phyloP scores from a whole-genome alignment of 2,797 vertebrate species.

The Ceryle rudis region DNA sequence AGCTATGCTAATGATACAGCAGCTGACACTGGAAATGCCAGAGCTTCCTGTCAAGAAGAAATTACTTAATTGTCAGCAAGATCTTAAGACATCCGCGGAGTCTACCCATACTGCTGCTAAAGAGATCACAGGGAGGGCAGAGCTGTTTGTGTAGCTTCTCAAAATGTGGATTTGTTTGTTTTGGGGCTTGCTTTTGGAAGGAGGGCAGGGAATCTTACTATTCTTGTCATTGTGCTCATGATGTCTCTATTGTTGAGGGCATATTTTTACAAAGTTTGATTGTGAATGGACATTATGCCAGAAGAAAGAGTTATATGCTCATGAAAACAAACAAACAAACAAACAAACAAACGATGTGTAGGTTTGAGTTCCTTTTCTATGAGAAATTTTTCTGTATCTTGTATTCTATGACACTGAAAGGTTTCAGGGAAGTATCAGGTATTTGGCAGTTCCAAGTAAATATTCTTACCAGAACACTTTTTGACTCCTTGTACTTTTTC shows the following conservation, averaged over 20 bases:
- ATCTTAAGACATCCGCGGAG: not conserved
- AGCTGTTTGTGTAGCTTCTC: not conserved
- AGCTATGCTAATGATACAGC: not conserved
- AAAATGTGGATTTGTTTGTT: rapidly evolving
- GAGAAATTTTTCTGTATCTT: not conserved
- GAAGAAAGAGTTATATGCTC: not conserved
- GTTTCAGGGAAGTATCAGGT: not conserved
- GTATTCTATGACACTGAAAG: not conserved
- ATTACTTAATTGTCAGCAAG: not conserved
- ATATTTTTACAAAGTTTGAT: not conserved
- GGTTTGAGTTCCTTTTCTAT: not conserved
- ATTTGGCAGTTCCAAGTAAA: not conserved
- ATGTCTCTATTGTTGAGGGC: not conserved
- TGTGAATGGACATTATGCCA: not conserved
- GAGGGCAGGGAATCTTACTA: not conserved
- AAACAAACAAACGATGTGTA: not conserved
- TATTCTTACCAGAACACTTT: conserved; percentile 86
- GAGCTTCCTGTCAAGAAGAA: not conserved
- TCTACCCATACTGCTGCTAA: not conserved
- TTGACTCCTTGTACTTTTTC: conserved; percentile 83
- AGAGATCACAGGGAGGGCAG: not conserved
- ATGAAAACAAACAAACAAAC: not conserved
- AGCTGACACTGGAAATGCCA: not conserved
- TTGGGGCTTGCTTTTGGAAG: not conserved
- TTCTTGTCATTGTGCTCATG: not conserved